phyloP scores from a whole-genome alignment of 2,113 vertebrate species.

The Peromyscus californicus region DNA sequence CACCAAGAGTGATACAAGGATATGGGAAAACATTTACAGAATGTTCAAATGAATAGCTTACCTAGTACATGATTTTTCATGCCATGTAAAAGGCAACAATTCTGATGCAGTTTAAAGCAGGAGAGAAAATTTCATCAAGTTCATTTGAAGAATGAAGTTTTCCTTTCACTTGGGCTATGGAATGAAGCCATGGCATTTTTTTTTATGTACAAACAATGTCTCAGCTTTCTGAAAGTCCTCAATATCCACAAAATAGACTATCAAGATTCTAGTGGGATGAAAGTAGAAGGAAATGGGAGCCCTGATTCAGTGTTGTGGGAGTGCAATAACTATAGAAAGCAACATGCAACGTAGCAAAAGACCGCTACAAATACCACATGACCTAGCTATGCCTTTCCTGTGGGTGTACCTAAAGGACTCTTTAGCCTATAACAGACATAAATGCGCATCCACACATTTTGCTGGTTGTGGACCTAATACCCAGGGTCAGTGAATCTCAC shows the following conservation, averaged over 20 bases:
- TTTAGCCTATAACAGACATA: not conserved
- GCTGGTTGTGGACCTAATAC: too few relatives aligned
- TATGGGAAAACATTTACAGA: too few relatives aligned
- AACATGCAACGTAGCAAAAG: too few relatives aligned
- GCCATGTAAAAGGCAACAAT: not conserved
- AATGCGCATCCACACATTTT: not conserved
- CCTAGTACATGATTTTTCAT: not conserved
- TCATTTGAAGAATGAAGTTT: not conserved
- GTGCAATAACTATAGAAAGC: not conserved
- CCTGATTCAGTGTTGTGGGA: not conserved
- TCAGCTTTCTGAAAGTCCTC: not conserved
- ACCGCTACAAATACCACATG: not conserved
- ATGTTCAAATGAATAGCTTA: not conserved
- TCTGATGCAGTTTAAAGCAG: not conserved
- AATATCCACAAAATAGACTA: not conserved
- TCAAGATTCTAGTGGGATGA: not conserved
- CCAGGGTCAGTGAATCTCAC: too few relatives aligned
- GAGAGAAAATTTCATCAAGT: not conserved
- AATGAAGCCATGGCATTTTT: not conserved
- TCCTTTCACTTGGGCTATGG: too few relatives aligned
- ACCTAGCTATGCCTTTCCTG: not conserved
- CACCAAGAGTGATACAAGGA: not conserved
- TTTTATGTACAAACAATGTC: not conserved
- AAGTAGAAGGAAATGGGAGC: not conserved
- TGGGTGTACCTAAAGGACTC: too few relatives aligned